Percentiles rank a stretch among this genome's conserved stretches.
Evolutionary conservation across 2,113 vertebrate genomes (phyloP).

Genomic region (Stigmatopora argus): DNA sequence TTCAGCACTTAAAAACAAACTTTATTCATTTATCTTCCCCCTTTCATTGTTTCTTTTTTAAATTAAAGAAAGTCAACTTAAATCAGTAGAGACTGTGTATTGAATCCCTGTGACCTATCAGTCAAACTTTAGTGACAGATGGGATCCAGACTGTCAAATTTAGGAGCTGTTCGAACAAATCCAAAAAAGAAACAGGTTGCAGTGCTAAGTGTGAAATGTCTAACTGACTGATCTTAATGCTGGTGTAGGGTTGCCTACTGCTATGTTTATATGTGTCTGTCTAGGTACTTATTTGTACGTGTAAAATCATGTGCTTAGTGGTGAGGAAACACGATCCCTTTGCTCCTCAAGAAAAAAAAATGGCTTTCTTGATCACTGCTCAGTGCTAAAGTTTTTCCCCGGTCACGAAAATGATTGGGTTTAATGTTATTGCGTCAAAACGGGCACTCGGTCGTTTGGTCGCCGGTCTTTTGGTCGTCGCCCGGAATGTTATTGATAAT

Average conservation of each 20-base stretch:
- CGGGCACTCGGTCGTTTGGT: too few species aligned
- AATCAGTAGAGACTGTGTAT: neutral
- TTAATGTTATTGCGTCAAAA: constrained; percentile 13
- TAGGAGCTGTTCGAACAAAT: neutral
- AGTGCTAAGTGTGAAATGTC: constrained; percentile 45
- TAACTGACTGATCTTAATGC: constrained; percentile 18
- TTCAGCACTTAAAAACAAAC: neutral
- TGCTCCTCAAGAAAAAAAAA: constrained; percentile 14
- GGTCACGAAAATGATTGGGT: constrained; percentile 2
- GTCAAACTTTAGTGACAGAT: constrained; percentile 15
- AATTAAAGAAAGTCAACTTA: neutral
- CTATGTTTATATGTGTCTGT: constrained; percentile 2
- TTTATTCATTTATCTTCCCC: too few species aligned
- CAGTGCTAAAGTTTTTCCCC: neutral
- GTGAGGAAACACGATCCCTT: constrained; percentile 27
- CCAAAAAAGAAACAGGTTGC: constrained; percentile 32
- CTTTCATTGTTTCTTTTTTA: too few species aligned
- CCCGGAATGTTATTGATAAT: too few species aligned
- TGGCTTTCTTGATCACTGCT: neutral
- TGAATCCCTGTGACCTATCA: constrained; percentile 3
- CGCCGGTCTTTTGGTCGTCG: too few species aligned
- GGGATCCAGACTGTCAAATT: constrained; percentile 15
- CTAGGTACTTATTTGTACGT: neutral
- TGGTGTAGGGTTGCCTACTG: constrained; percentile 32
- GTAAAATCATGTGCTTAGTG: constrained; percentile 10